These are phyloP conservation scores for Oncorhynchus nerka DNA, from an alignment of 2,113 vertebrate species.

Conservation along the genomic window DNA sequence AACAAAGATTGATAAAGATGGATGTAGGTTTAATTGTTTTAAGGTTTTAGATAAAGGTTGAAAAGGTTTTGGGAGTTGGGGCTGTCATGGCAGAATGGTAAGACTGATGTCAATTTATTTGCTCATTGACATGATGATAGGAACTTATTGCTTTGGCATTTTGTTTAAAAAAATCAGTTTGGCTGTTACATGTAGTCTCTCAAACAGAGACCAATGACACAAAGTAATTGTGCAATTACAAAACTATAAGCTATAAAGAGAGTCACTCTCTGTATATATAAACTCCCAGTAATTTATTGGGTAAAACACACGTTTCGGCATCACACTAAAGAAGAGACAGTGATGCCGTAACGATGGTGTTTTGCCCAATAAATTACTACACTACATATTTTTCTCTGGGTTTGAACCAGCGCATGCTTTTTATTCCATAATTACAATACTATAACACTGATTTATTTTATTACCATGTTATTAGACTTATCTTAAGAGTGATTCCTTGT, in stretches of 20 bases:
- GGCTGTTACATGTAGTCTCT: too few relatives aligned
- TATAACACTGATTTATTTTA: neutral
- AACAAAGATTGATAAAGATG: neutral
- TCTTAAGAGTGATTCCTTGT: neutral
- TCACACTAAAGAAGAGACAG: too few relatives aligned
- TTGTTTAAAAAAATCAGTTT: too few relatives aligned
- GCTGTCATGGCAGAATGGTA: conserved; percentile 2
- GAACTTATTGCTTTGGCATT: neutral
- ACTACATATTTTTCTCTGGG: too few relatives aligned
- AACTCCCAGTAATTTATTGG: too few relatives aligned
- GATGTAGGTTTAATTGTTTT: neutral
- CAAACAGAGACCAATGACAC: neutral
- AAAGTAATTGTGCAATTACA: neutral
- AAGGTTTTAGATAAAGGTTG: neutral
- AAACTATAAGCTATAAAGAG: too few relatives aligned
- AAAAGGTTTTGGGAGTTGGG: neutral
- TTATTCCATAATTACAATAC: neutral
- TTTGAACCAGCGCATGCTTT: too few relatives aligned
- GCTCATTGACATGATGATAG: neutral
- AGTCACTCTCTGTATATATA: too few relatives aligned
- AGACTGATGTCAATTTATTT: neutral
- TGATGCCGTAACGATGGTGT: too few relatives aligned
- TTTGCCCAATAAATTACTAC: too few relatives aligned
- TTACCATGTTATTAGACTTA: neutral
- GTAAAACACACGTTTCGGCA: too few relatives aligned